Percentiles rank a stretch among this genome's conserved stretches.
Conservation (phyloP, 1,140 invertebrate genomes). For the Gonatopus flavifemur region DNA sequence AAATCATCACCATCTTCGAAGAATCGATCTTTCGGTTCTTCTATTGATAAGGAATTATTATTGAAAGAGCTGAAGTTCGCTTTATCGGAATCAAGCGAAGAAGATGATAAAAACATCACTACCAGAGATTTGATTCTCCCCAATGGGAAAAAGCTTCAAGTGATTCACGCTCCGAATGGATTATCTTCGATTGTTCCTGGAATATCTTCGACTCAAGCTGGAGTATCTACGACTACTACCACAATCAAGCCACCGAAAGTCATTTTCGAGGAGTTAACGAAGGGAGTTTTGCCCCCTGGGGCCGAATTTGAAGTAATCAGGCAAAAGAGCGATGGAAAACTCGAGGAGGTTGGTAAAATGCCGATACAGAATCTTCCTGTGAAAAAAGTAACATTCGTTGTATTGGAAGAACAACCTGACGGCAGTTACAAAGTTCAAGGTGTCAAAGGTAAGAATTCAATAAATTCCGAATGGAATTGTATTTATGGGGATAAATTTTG, state of each 20-base stretch:
- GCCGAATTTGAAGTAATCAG: constrained; percentile 76
- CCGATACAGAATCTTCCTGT: constrained; percentile 64
- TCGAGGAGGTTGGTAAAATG: constrained; percentile 70
- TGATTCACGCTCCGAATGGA: constrained; percentile 58
- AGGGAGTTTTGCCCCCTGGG: constrained; percentile 74
- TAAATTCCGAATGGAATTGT: no score
- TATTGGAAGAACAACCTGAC: constrained; percentile 80
- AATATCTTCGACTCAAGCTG: constrained; percentile 22
- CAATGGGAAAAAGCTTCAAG: constrained; percentile 72
- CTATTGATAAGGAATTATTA: constrained; percentile 62
- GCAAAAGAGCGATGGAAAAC: constrained; percentile 69
- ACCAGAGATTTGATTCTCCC: constrained; percentile 72
- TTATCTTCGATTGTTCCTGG: constrained; percentile 31
- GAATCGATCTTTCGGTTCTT: constrained; percentile 26
- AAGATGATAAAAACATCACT: constrained; percentile 67
- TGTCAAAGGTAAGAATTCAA: no score
- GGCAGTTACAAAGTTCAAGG: constrained; percentile 82
- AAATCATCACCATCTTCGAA: no score
- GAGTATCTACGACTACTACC: constrained; percentile 49
- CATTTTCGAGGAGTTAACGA: constrained; percentile 73
- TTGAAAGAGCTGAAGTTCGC: constrained; percentile 72
- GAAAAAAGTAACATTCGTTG: constrained; percentile 83
- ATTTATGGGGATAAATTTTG: neutral
- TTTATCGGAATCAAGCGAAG: constrained; percentile 65
- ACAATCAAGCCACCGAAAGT: constrained; percentile 60